A percentile compares a stretch with the other conserved stretches of the same genome.
Evolutionary conservation across 2,888 invertebrate genomes (phyloP).

Genomic region (Formica aserva): DNA sequence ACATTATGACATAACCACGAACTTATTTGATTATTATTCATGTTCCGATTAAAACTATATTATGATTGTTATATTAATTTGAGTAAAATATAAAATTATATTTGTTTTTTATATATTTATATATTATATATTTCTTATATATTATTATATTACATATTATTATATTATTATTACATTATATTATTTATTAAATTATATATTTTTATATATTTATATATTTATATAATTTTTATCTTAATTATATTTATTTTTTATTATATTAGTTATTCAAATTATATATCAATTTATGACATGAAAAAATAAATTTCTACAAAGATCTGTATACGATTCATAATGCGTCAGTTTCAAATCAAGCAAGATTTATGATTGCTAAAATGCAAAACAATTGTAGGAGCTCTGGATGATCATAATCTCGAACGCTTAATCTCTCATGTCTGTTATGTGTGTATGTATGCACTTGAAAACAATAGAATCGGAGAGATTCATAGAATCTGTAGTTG

Average conservation of each 20-base stretch:
- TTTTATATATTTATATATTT: no score
- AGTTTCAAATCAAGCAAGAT: slow-evolving; percentile 19
- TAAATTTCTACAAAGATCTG: background rate
- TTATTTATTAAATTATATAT: no score
- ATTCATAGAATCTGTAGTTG: slow-evolving; percentile 41
- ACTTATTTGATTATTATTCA: slow-evolving; percentile 29
- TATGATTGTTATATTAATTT: no score
- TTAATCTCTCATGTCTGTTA: slow-evolving; percentile 2
- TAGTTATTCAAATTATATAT: no score
- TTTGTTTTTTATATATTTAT: no score
- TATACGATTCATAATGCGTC: slow-evolving; percentile 9
- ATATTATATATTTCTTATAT: no score
- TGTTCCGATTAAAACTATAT: background rate
- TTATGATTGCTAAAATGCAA: slow-evolving; percentile 8
- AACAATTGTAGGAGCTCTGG: slow-evolving; percentile 20
- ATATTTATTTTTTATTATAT: no score
- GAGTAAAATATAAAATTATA: no score
- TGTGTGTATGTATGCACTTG: background rate
- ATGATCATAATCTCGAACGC: slow-evolving; percentile 31
- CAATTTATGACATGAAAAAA: background rate
- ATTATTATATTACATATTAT: no score
- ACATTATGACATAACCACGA: slow-evolving; percentile 26
- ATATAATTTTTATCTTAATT: no score
- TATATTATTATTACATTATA: no score
- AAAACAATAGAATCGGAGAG: slow-evolving; percentile 33